Evolutionary conservation across 2,888 invertebrate genomes (phyloP).

Genomic region (Xestia rhomboidea): DNA sequence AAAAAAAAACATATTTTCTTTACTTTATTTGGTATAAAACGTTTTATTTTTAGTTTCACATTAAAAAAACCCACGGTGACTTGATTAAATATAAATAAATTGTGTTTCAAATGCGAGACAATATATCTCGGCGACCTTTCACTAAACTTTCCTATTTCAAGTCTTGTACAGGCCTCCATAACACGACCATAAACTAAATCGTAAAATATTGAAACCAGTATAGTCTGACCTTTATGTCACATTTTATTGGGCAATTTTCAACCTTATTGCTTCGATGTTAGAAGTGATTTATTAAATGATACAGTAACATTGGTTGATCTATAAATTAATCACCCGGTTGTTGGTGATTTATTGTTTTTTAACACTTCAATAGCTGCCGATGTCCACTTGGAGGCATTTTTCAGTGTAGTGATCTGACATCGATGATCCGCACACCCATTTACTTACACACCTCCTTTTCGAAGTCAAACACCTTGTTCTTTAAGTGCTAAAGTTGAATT

Average conservation of each 20-base stretch:
- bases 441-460: not conserved
- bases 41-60: not conserved
- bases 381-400: constrained; percentile 72
- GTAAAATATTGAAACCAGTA: constrained; percentile 72
- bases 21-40: not conserved
- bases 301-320: constrained; percentile 65
- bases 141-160: constrained; percentile 83
- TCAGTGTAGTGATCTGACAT: constrained; percentile 62
- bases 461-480: not conserved
- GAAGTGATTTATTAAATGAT: constrained; percentile 40
- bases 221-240: constrained; percentile 50
- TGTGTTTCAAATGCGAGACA: constrained; percentile 72
- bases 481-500: constrained; percentile 25
- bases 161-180: constrained; percentile 74
- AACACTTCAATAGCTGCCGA: constrained; percentile 80
- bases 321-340: constrained; percentile 80
- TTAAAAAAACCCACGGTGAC: constrained; percentile 43
- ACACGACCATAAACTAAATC: constrained; percentile 78
- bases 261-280: constrained; percentile 63
- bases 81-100: constrained; percentile 74
- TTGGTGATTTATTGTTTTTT: constrained; percentile 81
- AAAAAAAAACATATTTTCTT: not conserved
- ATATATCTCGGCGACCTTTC: constrained; percentile 80
- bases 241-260: constrained; percentile 53
- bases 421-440: constrained; percentile 50